Percentiles rank a stretch among this genome's conserved stretches.
phyloP scores from a whole-genome alignment of 2,113 vertebrate genomes.

The Garra rufa region DNA sequence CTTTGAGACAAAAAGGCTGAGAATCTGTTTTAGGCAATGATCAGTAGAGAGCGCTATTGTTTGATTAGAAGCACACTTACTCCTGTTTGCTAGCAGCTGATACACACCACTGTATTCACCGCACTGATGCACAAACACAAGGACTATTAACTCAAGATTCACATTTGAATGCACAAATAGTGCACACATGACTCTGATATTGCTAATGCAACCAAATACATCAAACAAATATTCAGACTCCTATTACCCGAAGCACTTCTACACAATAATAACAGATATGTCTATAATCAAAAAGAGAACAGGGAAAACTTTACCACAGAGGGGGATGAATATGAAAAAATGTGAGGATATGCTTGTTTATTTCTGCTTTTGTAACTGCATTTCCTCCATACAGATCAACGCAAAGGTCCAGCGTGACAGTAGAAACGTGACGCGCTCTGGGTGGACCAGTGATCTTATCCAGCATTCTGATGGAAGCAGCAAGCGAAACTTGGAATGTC shows the following conservation, averaged over 20 bases:
- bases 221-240: not conserved
- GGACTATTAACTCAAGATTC: not conserved
- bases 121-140: not conserved
- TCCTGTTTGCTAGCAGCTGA: not conserved
- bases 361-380: constrained; percentile 38
- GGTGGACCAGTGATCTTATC: constrained; percentile 5
- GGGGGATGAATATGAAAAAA: not conserved
- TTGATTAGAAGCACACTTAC: not conserved
- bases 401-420: not conserved
- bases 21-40: not conserved
- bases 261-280: not conserved
- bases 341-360: not conserved
- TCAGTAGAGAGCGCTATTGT: not conserved
- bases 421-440: not conserved
- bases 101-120: not conserved
- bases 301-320: not conserved
- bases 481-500: not conserved
- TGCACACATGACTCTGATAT: not conserved
- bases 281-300: not conserved
- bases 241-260: not conserved
- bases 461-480: not conserved
- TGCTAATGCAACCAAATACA: not conserved
- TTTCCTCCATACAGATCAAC: constrained; percentile 54
- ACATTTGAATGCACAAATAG: not conserved
- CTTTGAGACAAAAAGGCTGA: not conserved